Percentiles rank a stretch among this genome's conserved stretches.
Evolutionary conservation across 2,797 vertebrate genomes (phyloP).

Genomic region (Steatocranus sp.): DNA sequence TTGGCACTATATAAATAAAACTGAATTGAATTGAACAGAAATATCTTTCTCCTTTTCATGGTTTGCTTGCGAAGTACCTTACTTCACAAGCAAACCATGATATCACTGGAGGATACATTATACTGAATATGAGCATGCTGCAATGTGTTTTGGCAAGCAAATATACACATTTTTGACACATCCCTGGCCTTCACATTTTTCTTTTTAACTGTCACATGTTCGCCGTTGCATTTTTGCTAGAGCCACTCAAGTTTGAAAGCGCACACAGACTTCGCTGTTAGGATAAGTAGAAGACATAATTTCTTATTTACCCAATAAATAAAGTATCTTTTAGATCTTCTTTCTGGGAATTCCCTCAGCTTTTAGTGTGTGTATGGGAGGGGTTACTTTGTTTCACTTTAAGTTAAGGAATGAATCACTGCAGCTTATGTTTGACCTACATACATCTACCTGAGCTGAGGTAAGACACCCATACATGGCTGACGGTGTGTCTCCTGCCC

Average conservation of each 20-base stretch:
- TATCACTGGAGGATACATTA: not conserved
- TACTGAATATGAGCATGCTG: not conserved
- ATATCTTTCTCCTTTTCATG: not conserved
- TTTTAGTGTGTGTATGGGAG: not conserved
- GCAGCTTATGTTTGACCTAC: constrained; percentile 14
- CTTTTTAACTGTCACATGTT: not conserved
- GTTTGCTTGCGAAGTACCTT: not conserved
- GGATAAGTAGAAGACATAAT: not conserved
- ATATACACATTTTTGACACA: not conserved
- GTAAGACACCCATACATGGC: constrained; percentile 14
- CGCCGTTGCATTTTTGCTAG: not conserved
- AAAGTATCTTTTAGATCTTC: not conserved
- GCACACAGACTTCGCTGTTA: not conserved
- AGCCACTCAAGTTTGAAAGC: not conserved
- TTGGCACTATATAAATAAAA: not conserved
- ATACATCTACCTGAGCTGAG: constrained; percentile 5
- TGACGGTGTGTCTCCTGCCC: constrained; percentile 25
- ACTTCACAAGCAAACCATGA: not conserved
- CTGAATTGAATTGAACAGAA: not conserved
- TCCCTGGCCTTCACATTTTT: not conserved
- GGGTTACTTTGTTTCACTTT: not conserved
- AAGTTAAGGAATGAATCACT: not conserved
- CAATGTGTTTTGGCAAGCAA: not conserved
- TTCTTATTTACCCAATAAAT: not conserved
- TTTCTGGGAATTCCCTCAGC: not conserved